Evolutionary conservation across 2,888 invertebrate genomes (phyloP), one percentile per base, ranked within the genome.

Genomic region (Acleris literana): DNA sequence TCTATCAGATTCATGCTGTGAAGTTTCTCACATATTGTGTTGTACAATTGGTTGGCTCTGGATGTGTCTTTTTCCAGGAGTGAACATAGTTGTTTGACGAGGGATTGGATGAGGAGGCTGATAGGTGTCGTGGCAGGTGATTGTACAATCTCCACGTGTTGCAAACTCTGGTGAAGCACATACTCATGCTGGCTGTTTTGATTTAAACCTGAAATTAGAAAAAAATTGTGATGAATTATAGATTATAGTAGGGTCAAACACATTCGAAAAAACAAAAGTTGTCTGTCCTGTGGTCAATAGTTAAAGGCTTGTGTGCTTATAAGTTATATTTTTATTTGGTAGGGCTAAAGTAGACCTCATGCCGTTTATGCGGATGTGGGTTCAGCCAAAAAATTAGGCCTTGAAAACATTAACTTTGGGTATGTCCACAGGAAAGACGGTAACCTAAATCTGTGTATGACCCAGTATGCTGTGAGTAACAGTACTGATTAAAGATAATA

Each of bases 1-100:
- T 96, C 96, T 62, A 96, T 95, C 16, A 96, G 84, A 63, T 95
- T 94, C 94, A 96, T 94, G 71, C 94, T 93, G 76, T 94, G 93
- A 16, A 96, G 84, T 82, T 94, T 94, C 72, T 94, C 93, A 75
- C 96, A 96, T 71, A 96, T 94, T 29, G 93, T 93, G 71, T 94
- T 93, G 83, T 95, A 96, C 1, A 95, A 87, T 71, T 93, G 92
- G 68, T 94, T 91, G 18, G 95, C 94, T 71, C 93, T 87, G 4
- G 81, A 76, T 17, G 85, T 81, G 77, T 96, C 95, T 68, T 93
- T 91, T 82, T 96, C 95, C 13, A 95, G 90, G 16, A 95, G 86
- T 5, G 92, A 85, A 77, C 96, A 96, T 16, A 96, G 86, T 77
- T 95, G 94, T 79, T 95, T 94, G 51, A 96, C 93, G 1, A 96